Evolutionary conservation across 2,888 invertebrate genomes (phyloP), one percentile per base, ranked within the genome.

Genomic region (Sarcophaga caerulescens): DNA sequence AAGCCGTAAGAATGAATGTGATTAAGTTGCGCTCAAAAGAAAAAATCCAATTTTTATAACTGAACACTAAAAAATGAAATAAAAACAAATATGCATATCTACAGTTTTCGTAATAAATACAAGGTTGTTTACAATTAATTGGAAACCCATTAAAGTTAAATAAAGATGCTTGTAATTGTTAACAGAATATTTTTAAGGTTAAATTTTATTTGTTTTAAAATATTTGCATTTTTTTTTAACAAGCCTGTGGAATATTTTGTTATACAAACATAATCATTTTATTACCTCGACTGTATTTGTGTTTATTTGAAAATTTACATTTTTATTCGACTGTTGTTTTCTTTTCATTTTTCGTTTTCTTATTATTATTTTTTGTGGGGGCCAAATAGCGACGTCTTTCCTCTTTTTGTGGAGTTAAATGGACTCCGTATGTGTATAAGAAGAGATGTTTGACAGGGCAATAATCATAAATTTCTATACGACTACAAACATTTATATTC

Each of bases 381-480:
- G 84, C 81, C 84, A 84, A 81, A 79, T 35, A 82, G 65, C 57
- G 45, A 80, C 63, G 68, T 74, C 78, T 78, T 74, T 69, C 23
- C 44, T 44, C 21, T 77, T 77, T 78, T 65, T 60, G 65, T 62
- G 11, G 57, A 73, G 74, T 85, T 68, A 74, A 79, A 57, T 85
- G 76, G 80, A 80, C 73, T 81, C 23, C 63, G 47, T 80, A 52
- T 82, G 44, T 83, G 78, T 75, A 59, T 70, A 75, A 70, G 35
- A 52, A 17, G 71, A 85, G 78, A 70, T 63, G 68, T 74, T 83
- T 85, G 83, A 80, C 87, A 87, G 77, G 81, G 75, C 85, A 87
- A 87, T 87, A 87, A 87, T 81, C 83, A 87, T 87, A 87, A 87
- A 87, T 87, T 87, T 84, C 66, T 71, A 44, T 63, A 71, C 78